phyloP scores from a whole-genome alignment of 2,888 invertebrate genomes.

The Eupithecia dodoneata region DNA sequence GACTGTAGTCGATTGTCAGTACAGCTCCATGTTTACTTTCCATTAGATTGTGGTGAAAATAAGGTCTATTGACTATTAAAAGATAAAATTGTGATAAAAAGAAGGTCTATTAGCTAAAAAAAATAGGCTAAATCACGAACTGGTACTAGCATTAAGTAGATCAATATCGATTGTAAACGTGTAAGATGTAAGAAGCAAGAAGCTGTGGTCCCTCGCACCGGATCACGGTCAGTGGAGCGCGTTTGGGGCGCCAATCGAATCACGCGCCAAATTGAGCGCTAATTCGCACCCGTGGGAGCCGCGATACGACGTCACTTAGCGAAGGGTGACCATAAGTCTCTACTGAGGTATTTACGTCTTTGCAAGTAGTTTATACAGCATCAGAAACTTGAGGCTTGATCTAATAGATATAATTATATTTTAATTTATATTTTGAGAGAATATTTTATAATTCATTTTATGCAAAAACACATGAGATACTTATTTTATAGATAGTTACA shows the following conservation, averaged over 20 bases:
- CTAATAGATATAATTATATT: no score
- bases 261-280: constrained; percentile 77
- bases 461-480: no score
- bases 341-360: background rate
- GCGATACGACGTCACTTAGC: constrained; percentile 47
- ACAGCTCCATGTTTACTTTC: no score
- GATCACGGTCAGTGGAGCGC: constrained; percentile 38
- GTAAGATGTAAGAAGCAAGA: constrained; percentile 2
- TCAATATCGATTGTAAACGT: background rate
- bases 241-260: constrained; percentile 73
- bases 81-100: no score
- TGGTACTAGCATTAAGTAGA: background rate
- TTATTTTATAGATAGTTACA: no score
- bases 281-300: constrained; percentile 76
- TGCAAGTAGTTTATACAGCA: background rate
- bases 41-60: no score
- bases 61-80: no score
- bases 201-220: background rate
- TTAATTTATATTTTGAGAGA: no score
- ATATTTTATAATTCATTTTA: no score
- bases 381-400: background rate
- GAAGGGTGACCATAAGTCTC: constrained; percentile 37
- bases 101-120: no score
- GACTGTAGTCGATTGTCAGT: background rate
- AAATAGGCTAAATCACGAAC: no score